These are phyloP conservation scores for Zygaena filipendulae DNA, from an alignment of 2,888 invertebrate genomes.

Conservation along the genomic window DNA sequence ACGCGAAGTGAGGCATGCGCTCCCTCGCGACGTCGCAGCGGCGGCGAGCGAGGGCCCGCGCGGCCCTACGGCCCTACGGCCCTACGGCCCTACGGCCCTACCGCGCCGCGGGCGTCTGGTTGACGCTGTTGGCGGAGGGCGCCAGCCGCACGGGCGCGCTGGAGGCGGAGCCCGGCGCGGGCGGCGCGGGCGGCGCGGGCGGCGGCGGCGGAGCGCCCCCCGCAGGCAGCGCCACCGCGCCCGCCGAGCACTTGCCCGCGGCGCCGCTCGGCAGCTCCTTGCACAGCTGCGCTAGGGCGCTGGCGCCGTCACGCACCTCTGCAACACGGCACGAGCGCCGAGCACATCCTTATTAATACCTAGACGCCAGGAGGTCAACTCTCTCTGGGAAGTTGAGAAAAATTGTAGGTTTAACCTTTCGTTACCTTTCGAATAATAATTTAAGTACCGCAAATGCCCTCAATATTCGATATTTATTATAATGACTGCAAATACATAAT, in stretches of 20 bases:
- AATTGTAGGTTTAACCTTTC: too few species aligned
- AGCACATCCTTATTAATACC: too few species aligned
- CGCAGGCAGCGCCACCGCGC: conserved; percentile 26
- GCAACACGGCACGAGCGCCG: conserved; percentile 16
- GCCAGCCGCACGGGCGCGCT: conserved; percentile 1
- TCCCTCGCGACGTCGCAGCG: too few species aligned
- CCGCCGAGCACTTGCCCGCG: conserved; percentile 21
- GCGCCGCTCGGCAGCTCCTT: conserved; percentile 26
- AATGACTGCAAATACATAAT: too few species aligned
- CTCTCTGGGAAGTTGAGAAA: background rate
- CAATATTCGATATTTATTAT: too few species aligned
- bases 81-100: too few species aligned
- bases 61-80: too few species aligned
- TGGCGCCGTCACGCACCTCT: conserved; percentile 50
- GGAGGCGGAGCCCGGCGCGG: conserved; percentile 6
- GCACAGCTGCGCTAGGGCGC: conserved; percentile 50
- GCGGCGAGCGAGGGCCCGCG: too few species aligned
- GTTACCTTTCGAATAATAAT: too few species aligned
- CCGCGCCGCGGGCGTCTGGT: conserved; percentile 1
- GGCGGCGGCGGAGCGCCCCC: conserved; percentile 6
- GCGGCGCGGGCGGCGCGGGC: conserved; percentile 12
- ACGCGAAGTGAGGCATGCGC: too few species aligned
- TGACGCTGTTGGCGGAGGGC: conserved; percentile 1
- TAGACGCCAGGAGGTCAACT: too few species aligned
- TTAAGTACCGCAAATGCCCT: too few species aligned